Base-by-base conservation (phyloP, 2,888 invertebrate genomes). In the Drosophila recens region DNA sequence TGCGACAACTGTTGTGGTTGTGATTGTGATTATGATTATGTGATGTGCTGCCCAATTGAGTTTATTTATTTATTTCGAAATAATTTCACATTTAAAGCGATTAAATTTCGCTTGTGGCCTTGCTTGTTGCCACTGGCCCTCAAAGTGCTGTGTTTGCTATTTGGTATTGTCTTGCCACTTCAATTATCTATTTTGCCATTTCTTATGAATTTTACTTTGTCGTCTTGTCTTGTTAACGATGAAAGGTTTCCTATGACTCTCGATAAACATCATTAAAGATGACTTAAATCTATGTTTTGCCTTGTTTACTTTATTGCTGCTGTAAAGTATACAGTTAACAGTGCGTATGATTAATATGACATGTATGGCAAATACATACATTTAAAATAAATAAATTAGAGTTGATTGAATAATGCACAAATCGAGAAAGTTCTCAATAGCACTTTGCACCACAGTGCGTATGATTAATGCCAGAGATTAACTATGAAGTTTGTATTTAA, bases 61-160 rank as follows among this genome's bases (percentile, higher is more conserved):
- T 77, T 69, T 69, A 51, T 68, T 15, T 56, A 45, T 63, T 70
- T 61, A 51, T 54, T 69, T 67, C 51, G 40, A 70, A 86, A 76
- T 86, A 90, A 88, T 84, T 84, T 84, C 89, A 90, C 87, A 90
- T 88, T 88, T 86, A 77, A 90, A 74, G 90, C 89, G 84, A 88
- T 84, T 84, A 84, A 84, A 84, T 84, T 84, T 84, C 90, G 90
- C 83, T 83, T 77, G 57, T 74, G 87, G 80, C 82, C 79, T 87
- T 84, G 85, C 45, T 57, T 54, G 34, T 59, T 59, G 40, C 43
- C 20, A 67, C 30, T 46, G 65, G 56, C 74, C 67, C 73, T 66
- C 59, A 48, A 72, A 54, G 49, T 49, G 30, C 33, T 59, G 63
- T 51, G 52, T 58, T 53, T 63, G 54, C 58, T 46, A 48, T 58